phyloP scores from a whole-genome alignment of 2,797 vertebrate genomes.

The Enteromius paludinosus region DNA sequence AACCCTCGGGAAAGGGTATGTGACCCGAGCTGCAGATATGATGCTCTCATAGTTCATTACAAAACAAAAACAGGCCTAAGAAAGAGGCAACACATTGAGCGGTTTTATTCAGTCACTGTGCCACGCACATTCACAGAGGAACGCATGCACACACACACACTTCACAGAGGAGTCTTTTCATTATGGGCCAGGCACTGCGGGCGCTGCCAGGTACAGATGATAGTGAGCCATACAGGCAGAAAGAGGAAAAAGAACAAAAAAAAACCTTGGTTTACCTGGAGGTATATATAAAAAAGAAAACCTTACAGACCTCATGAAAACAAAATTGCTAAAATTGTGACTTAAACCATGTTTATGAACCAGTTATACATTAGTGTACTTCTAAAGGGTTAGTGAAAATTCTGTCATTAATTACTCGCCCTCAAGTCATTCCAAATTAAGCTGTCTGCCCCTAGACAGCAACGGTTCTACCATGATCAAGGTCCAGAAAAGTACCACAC shows the following conservation, averaged over 20 bases:
- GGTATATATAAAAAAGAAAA: neutral
- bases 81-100: constrained; percentile 6
- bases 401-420: no score
- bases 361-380: neutral
- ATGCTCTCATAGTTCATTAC: constrained; percentile 27
- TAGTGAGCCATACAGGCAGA: constrained; percentile 25
- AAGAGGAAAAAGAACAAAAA: neutral
- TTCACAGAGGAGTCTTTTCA: constrained; percentile 60
- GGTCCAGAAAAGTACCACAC: no score
- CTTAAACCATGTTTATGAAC: neutral
- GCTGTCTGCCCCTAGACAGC: no score
- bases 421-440: no score
- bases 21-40: neutral
- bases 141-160: constrained; percentile 11
- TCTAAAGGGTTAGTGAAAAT: neutral
- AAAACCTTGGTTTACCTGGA: no score
- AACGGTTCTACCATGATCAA: no score
- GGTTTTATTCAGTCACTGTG: constrained; percentile 23
- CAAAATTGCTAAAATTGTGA: neutral
- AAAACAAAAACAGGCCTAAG: constrained; percentile 11
- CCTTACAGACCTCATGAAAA: neutral
- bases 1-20: constrained; percentile 4
- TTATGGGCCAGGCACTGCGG: constrained; percentile 47
- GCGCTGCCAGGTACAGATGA: constrained; percentile 64
- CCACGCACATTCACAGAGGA: neutral